Evolutionary conservation across 2,888 invertebrate genomes (phyloP).

Genomic region (Pseudolycoriella hygida): DNA sequence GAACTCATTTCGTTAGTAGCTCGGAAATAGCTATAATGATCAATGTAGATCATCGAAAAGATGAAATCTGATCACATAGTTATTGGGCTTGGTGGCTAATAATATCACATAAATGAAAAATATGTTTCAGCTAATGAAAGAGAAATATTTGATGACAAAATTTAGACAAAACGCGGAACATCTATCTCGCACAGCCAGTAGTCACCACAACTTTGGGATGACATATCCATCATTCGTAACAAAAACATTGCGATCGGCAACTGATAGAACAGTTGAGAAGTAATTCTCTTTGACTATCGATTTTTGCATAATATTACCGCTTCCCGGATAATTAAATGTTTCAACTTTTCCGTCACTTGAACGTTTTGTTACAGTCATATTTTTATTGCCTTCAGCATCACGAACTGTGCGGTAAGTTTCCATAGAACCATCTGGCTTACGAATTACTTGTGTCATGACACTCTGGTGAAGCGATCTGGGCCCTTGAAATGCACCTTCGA

Average conservation of each 20-base stretch:
- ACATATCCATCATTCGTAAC: slow-evolving; percentile 29
- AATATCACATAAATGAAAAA: too few species aligned
- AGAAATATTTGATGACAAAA: too few species aligned
- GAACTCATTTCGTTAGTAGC: too few species aligned
- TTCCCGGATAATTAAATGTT: slow-evolving; percentile 17
- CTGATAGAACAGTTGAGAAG: not conserved
- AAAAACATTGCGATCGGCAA: slow-evolving; percentile 22
- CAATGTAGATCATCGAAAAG: too few species aligned
- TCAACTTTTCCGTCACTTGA: slow-evolving; percentile 23
- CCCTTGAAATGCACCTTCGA: slow-evolving; percentile 24
- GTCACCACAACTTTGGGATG: slow-evolving; percentile 17
- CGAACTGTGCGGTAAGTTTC: slow-evolving; percentile 36
- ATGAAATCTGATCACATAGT: too few species aligned
- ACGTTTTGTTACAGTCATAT: slow-evolving; percentile 36
- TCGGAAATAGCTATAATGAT: too few species aligned
- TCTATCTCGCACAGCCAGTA: slow-evolving; percentile 11
- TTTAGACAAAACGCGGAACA: not conserved
- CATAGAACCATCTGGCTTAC: slow-evolving; percentile 37
- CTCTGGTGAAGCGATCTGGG: slow-evolving; percentile 33
- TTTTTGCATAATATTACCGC: not conserved
- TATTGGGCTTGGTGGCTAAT: too few species aligned
- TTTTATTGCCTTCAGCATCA: slow-evolving; percentile 36
- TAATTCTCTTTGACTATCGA: slow-evolving; percentile 3
- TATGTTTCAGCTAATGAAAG: too few species aligned
- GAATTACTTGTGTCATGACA: slow-evolving; percentile 33